These are phyloP conservation scores for Anguilla pacifica DNA, from an alignment of 2,797 vertebrate genomes.

Conservation along the genomic window DNA sequence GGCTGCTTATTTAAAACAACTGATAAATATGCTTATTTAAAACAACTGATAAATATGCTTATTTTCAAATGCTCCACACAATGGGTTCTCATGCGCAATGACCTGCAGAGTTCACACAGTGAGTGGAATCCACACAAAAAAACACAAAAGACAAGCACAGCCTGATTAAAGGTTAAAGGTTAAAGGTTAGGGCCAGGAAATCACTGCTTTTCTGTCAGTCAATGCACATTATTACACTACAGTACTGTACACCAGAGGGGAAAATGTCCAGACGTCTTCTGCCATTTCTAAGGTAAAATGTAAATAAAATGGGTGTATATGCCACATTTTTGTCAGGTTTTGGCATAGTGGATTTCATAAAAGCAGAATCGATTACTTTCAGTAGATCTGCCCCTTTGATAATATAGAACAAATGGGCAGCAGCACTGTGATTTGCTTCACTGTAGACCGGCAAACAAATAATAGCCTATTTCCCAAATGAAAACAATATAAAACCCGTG, in stretches of 20 bases:
- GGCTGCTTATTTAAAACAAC: not conserved
- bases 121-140: not conserved
- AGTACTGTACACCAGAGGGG: not conserved
- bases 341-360: not conserved
- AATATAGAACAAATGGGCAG: not conserved
- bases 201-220: not conserved
- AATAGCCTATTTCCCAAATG: not conserved
- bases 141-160: not conserved
- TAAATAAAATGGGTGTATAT: not conserved
- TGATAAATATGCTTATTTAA: not conserved
- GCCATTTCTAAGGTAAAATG: not conserved
- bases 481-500: not conserved
- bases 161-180: conserved; percentile 1
- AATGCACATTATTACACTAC: not conserved
- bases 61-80: not conserved
- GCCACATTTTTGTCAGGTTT: not conserved
- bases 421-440: not conserved
- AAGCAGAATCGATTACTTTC: not conserved
- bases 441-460: not conserved
- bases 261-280: not conserved
- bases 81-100: not conserved
- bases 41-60: not conserved
- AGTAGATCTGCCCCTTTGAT: not conserved
- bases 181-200: not conserved
- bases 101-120: not conserved